These are phyloP conservation scores for Mungos mungo DNA, from an alignment of 2,113 vertebrate species.

Conservation along the genomic window DNA sequence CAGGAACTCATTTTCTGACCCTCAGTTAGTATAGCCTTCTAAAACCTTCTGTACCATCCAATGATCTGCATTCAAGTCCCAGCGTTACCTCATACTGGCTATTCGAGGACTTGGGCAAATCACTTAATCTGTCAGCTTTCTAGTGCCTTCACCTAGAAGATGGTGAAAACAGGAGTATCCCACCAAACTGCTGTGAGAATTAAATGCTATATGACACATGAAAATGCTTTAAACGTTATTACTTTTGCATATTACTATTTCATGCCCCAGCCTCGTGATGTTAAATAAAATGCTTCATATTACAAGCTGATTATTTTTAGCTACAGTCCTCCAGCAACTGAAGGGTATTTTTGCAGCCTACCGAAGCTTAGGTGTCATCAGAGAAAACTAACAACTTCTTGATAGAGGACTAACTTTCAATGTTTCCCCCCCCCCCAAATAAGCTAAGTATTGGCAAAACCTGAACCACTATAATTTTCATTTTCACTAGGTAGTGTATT, in stretches of 20 bases:
- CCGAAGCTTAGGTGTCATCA: not conserved
- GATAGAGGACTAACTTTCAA: not conserved
- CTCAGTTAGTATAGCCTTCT: not conserved
- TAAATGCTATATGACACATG: not conserved
- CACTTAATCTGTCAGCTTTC: not conserved
- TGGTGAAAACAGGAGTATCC: not conserved
- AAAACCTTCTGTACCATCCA: not conserved
- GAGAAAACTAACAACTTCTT: not conserved
- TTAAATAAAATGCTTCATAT: not conserved
- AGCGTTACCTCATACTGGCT: not conserved
- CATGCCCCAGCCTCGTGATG: not conserved
- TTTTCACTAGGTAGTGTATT: not conserved
- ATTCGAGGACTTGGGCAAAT: not conserved
- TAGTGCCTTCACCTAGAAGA: not conserved
- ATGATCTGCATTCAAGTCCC: not conserved
- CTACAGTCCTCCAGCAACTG: not conserved
- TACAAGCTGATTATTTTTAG: not conserved
- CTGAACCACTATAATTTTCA: not conserved
- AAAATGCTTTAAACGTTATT: slow-evolving; percentile 16
- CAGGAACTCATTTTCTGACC: not conserved
- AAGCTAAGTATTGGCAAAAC: not conserved
- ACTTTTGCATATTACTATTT: not conserved
- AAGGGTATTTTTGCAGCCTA: not conserved
- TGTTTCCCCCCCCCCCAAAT: not conserved
- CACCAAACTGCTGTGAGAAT: not conserved